Base-by-base conservation (phyloP, 2,113 vertebrate species). In the Silurus meridionalis region DNA sequence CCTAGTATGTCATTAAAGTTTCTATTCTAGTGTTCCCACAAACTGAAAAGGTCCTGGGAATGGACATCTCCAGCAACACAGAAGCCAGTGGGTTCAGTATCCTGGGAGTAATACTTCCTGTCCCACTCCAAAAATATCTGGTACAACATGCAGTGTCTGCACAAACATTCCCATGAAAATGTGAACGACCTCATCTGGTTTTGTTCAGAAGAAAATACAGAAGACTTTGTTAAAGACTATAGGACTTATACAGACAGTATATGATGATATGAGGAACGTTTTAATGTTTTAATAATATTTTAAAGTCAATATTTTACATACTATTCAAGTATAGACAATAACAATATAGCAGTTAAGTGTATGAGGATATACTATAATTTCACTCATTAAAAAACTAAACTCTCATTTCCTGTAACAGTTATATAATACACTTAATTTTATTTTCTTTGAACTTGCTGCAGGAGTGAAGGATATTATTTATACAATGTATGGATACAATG, bases 31-130 rank as follows among this genome's bases (percentile, higher is more conserved):
- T 52, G 46, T 83, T 86, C 81, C 67, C 77, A 83, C 69, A 72
- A 80, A 52, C 80, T 66, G 63, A 61, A 71, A 48, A 88, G 85
- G 83, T 89, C 88, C 85, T 91, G 88, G 90, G 88, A 91, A 90
- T 86, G 78, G 71, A 89, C 37, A 86, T 64, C 72, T 82, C 58
- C 80, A 69, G 48, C 77, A 83, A 75, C 74, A 80, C 67, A 83
- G 60, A 80, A 53, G 57, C 57, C 66, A 83, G 11, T 64, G 57
- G 37, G 21, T 69, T 85, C 23, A 37, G 50, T 83, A 83, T 87
- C 78, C 63, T 69, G 46, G 85, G 89, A 83, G 83, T 72, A 53
- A 74, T 67, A 80, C 69, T 88, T 90, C 89, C 89, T 90, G 87
- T 85, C 78, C 25, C 11, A 83, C 14, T 84, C 71, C 21, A 28